Percentiles rank a stretch among this genome's conserved stretches.
Evolutionary conservation across 2,888 invertebrate species (phyloP).

Genomic region (Callosobruchus maculatus): DNA sequence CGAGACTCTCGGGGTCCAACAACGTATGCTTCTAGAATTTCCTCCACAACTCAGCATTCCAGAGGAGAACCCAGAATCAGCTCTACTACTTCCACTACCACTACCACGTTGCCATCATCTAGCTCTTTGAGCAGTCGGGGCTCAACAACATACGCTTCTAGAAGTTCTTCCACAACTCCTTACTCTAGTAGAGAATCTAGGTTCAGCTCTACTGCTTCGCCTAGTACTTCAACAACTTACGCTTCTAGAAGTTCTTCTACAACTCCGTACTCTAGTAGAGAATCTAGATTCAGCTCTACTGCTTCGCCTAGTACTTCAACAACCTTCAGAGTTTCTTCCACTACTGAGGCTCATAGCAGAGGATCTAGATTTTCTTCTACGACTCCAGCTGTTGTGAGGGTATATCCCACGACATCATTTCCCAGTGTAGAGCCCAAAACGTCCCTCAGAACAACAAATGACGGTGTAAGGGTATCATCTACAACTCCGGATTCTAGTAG

Average conservation of each 20-base stretch:
- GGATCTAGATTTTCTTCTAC: background rate
- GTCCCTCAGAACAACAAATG: background rate
- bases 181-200: too few relatives aligned
- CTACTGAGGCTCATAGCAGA: background rate
- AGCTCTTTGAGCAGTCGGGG: too few relatives aligned
- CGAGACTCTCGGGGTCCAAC: constrained; percentile 7
- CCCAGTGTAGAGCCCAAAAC: background rate
- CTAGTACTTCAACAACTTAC: too few relatives aligned
- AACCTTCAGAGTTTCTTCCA: background rate
- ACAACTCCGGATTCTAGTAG: background rate
- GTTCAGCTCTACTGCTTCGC: too few relatives aligned
- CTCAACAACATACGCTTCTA: too few relatives aligned
- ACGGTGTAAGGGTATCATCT: background rate
- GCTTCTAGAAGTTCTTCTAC: background rate
- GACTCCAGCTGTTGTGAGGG: background rate
- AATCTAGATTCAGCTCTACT: background rate
- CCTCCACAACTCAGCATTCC: too few relatives aligned
- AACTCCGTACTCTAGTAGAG: background rate
- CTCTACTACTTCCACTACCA: too few relatives aligned
- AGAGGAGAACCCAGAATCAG: too few relatives aligned
- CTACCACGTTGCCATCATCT: too few relatives aligned
- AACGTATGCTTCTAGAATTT: too few relatives aligned
- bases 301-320: background rate
- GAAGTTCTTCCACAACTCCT: too few relatives aligned
- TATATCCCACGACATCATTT: background rate